phyloP scores from a whole-genome alignment of 1,140 invertebrate genomes.

The Bombus pascuorum region DNA sequence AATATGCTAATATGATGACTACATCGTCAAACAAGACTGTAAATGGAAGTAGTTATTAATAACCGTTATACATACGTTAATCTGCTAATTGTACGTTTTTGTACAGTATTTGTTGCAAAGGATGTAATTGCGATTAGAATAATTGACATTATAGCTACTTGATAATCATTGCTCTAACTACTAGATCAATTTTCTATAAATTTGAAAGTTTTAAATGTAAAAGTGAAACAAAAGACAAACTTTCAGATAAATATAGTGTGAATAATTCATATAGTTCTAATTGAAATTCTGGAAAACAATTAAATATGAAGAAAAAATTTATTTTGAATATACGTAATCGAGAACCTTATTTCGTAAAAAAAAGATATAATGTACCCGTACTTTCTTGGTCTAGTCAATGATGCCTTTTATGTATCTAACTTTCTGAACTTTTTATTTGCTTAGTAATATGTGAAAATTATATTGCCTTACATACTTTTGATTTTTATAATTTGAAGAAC shows the following conservation, averaged over 20 bases:
- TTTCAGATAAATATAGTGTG: constrained; percentile 1
- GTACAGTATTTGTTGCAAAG: constrained; percentile 79
- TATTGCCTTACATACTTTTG: constrained; percentile 33
- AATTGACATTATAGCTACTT: constrained; percentile 56
- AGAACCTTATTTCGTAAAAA: constrained; percentile 25
- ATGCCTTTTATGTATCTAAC: constrained; percentile 49
- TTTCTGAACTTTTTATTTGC: constrained; percentile 34
- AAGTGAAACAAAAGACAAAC: constrained; percentile 5
- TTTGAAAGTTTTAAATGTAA: constrained; percentile 51
- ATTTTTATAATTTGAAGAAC: neutral
- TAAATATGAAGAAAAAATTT: constrained; percentile 2
- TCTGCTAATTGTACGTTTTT: constrained; percentile 65
- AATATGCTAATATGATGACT: constrained; percentile 71
- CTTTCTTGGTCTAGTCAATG: constrained; percentile 72
- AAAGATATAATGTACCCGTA: constrained; percentile 39
- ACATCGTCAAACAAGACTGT: constrained; percentile 62
- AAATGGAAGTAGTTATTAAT: constrained; percentile 58
- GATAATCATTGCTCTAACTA: constrained; percentile 60
- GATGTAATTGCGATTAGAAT: constrained; percentile 68
- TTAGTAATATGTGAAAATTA: constrained; percentile 20
- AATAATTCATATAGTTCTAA: constrained; percentile 13
- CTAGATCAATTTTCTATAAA: constrained; percentile 56
- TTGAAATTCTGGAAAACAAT: constrained; percentile 8
- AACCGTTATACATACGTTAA: constrained; percentile 49
- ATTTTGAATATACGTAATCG: constrained; percentile 1